Conservation (phyloP, 2,797 vertebrate genomes). For the Bradypodion ventrale region DNA sequence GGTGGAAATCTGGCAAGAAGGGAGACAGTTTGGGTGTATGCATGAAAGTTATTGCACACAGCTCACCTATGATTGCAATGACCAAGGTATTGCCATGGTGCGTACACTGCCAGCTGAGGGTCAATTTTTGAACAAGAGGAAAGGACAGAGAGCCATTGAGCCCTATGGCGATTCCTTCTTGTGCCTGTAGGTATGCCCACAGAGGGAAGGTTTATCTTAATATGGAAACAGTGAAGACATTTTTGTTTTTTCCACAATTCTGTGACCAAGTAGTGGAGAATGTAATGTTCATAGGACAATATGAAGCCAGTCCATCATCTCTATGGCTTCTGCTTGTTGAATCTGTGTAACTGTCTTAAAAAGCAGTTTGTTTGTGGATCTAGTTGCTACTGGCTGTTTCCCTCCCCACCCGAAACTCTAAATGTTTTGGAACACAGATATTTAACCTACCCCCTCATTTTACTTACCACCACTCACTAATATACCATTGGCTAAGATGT, state of each 20-base stretch:
- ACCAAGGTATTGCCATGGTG: background rate
- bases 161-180: background rate
- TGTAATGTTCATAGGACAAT: background rate
- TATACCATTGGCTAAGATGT: background rate
- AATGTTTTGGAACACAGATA: background rate
- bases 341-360: too few relatives aligned
- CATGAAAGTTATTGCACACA: background rate
- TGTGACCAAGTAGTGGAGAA: background rate
- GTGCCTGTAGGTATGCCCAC: background rate
- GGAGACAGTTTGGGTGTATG: background rate
- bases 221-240: too few relatives aligned
- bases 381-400: too few relatives aligned
- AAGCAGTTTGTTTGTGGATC: background rate
- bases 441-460: background rate
- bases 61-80: too few relatives aligned
- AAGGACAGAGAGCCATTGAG: background rate
- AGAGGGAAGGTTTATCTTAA: too few relatives aligned
- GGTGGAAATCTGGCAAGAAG: background rate
- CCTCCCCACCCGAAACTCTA: background rate
- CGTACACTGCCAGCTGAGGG: background rate
- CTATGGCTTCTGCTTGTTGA: background rate
- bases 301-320: background rate
- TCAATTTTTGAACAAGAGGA: background rate
- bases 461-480: background rate
- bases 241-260: too few relatives aligned